Base-by-base conservation (phyloP, 2,113 vertebrate species). In the Triplophysa dalaica region DNA sequence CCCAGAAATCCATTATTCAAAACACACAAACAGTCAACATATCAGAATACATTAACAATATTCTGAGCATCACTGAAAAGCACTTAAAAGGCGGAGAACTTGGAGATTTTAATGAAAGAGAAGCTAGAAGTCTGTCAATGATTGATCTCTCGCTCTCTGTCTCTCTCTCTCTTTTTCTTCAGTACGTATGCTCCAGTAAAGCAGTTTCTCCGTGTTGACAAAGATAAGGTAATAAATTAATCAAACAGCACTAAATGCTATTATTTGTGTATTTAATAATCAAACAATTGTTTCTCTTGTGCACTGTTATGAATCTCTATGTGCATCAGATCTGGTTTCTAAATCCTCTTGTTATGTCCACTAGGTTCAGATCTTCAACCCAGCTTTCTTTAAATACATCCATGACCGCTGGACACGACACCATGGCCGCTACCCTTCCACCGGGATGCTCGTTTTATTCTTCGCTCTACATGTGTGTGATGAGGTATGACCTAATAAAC, bases 311-410 rank as follows among this genome's bases (percentile, higher is more conserved):
- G 65, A 70, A 63, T 17, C 24, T 48, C 8, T 8, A 19, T 56
- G 13, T 4, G 21, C 16, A 26, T 16, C 38, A 58, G n/a, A 19
- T 10, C n/a, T 54, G 58, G 4, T n/a, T 56, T 14, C 52, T 8
- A 60, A 19, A 24, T 29, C 63, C 22, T 79, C 17, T 43, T 38
- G 58, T 26, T 21, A 10, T 21, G 0, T 45, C 12, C 6, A 66
- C 11, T 80, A 99, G 98, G 98, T 99, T 61, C 97, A 99, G 92
- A 95, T 99, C 90, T 98, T 98, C 88, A 99, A 98, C 85, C 98
- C 98, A 13, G 96, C 97, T 11, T 99, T 99, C 93, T 99, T 99
- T 86, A 99, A 99, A 88, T 99, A 99, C 87, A 98, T 99, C 91
- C 98, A 99, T 0, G 97, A 99, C 91, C 94, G 83, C 84, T 99